Conservation (phyloP, 2,888 invertebrate genomes). For the Leptinotarsa rubiginosa region DNA sequence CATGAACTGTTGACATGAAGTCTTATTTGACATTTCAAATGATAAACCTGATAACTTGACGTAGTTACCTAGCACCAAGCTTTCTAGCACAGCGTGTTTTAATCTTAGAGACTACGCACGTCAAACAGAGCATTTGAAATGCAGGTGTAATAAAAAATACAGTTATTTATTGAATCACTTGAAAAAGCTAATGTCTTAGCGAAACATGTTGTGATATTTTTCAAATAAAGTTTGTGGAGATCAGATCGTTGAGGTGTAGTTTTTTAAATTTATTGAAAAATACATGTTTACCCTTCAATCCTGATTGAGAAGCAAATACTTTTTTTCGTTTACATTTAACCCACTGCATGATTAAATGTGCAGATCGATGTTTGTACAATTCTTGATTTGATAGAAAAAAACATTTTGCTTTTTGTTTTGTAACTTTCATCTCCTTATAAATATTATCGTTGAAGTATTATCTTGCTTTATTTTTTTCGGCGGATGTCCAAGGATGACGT, state of each 20-base stretch:
- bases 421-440: not conserved
- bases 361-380: conserved; percentile 18
- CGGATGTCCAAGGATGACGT: conserved; percentile 21
- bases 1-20: no score
- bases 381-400: conserved; percentile 21
- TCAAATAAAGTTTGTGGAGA: no score
- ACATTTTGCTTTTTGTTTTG: conserved; percentile 26
- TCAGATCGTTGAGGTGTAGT: no score
- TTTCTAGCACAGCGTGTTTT: no score
- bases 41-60: no score
- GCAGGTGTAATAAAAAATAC: not conserved
- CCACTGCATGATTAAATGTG: conserved; percentile 31
- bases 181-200: no score
- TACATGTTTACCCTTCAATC: not conserved
- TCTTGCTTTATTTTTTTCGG: conserved; percentile 17
- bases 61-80: no score
- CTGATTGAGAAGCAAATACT: not conserved
- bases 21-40: no score
- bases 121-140: not conserved
- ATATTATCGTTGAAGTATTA: conserved; percentile 26
- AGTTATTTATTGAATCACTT: not conserved
- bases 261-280: not conserved
- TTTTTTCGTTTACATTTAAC: conserved; percentile 16
- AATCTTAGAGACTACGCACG: no score
- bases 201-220: no score